Base-by-base conservation (phyloP, 2,113 vertebrate species). In the Orthonyx spaldingii region DNA sequence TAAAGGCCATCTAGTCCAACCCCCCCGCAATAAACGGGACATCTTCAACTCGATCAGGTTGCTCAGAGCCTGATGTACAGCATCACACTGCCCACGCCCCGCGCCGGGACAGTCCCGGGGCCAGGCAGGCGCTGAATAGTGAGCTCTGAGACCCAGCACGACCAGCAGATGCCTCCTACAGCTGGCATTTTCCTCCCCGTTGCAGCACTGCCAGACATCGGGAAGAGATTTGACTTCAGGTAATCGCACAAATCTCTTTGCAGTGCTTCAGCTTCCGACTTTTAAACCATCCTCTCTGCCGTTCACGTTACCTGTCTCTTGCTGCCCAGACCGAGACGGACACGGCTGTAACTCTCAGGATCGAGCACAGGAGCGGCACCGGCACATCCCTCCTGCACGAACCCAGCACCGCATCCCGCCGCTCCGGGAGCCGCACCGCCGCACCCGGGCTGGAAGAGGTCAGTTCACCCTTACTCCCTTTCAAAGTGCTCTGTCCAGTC, bases 401-500 rank as follows among this genome's bases (percentile, higher is more conserved):
- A 83, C 2, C 16, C 10, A 1, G 32, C 35, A 2, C 5, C 4
- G 4, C 83, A 44, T 19, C 12, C 24, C 42, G 8, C 13, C 3
- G 8, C 59, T 11, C 41, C 46, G 14, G 32, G 60, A 74, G 4
- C 39, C 8, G 14, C 42, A 0, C 13, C 18, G 8, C 27, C 3
- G 6, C 64, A 26, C 21, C 52, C 49, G 2, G 32, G 10, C 68
- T 46, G 80, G 12, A 42, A 56, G 7, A 92, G 94, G 61, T 92
- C 79, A 60, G 91, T 56, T 26, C 35, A 15, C 16, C 75, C 41
- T 23, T 39, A 23, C 16, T 28, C 6, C 7, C 14, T 53, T 71
- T 10, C 35, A 12, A 44, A 76, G 16, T 1, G 0, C 30, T 39
- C 60, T 3, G 20, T 13, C 26, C 47, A 2, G 1, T 1, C 6